A percentile compares a stretch with the other conserved stretches of the same genome.
These are phyloP conservation scores for Heteromyza rotundicornis DNA, from an alignment of 2,888 invertebrate genomes.

Conservation along the genomic window DNA sequence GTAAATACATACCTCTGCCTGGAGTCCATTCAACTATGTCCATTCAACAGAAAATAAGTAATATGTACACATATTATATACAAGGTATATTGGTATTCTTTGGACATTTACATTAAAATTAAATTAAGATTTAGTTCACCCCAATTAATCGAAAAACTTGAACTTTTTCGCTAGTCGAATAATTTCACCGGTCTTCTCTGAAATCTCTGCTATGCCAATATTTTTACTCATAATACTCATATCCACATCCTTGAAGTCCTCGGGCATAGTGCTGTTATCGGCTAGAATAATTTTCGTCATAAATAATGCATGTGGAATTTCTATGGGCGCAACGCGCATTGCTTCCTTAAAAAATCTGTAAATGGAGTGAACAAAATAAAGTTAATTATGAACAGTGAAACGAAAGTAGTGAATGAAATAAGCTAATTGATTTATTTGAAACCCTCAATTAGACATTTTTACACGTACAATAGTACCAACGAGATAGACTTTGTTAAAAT, in stretches of 20 bases:
- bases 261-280: conserved; percentile 62
- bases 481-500: too few species aligned
- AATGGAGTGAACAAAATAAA: conserved; percentile 23
- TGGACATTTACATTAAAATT: too few species aligned
- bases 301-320: conserved; percentile 63
- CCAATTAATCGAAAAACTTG: conserved; percentile 41
- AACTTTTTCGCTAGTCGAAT: conserved; percentile 46
- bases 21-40: too few species aligned
- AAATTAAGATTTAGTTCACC: too few species aligned
- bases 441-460: too few species aligned
- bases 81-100: too few species aligned
- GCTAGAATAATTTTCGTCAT: conserved; percentile 65
- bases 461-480: too few species aligned
- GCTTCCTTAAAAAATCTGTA: conserved; percentile 62
- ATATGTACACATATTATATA: too few species aligned
- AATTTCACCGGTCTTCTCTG: conserved; percentile 39
- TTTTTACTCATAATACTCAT: conserved; percentile 51
- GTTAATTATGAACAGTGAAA: conserved; percentile 4
- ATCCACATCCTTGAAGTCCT: conserved; percentile 63
- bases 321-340: conserved; percentile 59
- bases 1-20: too few species aligned
- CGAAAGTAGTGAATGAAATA: conserved; percentile 1
- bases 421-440: conserved; percentile 6
- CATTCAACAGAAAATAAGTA: too few species aligned
- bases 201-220: conserved; percentile 38